phyloP scores from a whole-genome alignment of 1,140 invertebrate species.

The Colletes latitarsis region DNA sequence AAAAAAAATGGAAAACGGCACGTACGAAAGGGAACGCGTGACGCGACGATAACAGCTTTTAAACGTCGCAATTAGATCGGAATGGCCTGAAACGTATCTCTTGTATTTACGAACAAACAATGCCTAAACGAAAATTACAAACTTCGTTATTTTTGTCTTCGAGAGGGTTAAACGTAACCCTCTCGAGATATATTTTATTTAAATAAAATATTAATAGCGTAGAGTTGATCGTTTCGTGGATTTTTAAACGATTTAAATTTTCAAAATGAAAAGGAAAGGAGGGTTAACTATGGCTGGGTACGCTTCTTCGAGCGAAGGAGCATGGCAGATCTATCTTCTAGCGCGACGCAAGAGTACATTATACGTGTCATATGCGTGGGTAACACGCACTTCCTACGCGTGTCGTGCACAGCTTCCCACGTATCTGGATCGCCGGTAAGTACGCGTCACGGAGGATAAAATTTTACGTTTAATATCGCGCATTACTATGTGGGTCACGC shows the following conservation, averaged over 20 bases:
- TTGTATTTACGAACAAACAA: neutral
- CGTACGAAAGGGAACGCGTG: neutral
- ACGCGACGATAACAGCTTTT: neutral
- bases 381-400: conserved; percentile 45
- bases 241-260: too few species aligned
- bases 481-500: conserved; percentile 5
- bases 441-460: conserved; percentile 40
- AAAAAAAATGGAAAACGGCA: neutral
- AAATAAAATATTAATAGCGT: too few species aligned
- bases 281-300: neutral
- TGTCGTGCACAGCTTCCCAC: conserved; percentile 37
- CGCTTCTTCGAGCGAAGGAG: neutral
- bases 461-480: conserved; percentile 47
- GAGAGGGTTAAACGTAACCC: neutral
- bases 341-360: neutral
- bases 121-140: neutral
- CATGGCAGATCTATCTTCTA: neutral
- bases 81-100: neutral
- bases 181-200: too few species aligned
- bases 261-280: neutral
- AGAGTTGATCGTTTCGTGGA: too few species aligned
- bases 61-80: neutral
- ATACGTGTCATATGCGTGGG: conserved; percentile 28
- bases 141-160: neutral
- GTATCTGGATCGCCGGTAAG: conserved; percentile 50